A percentile compares a stretch with the other conserved stretches of the same genome.
phyloP scores from a whole-genome alignment of 2,113 vertebrate genomes.

The Lophura nycthemera region DNA sequence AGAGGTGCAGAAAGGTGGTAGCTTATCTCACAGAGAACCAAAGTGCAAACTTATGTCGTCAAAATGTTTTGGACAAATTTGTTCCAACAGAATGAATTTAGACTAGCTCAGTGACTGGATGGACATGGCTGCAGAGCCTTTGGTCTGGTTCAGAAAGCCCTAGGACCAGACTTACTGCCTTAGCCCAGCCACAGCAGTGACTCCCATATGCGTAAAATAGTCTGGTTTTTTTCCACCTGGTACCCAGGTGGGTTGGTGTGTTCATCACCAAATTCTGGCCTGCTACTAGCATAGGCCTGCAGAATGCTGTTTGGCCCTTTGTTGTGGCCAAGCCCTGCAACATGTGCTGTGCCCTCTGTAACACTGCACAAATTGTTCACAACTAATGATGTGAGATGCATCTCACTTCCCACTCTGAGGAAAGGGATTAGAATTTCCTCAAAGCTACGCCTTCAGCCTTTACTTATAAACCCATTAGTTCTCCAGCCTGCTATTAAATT shows the following conservation, averaged over 20 bases:
- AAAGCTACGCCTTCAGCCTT: constrained; percentile 49
- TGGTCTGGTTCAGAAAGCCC: not conserved
- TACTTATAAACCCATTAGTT: constrained; percentile 49
- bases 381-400: constrained; percentile 32
- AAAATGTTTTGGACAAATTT: not conserved
- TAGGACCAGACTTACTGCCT: not conserved
- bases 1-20: not conserved
- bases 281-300: not conserved
- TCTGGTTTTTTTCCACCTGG: not conserved
- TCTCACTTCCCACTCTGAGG: constrained; percentile 39
- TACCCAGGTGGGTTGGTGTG: not conserved
- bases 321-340: not conserved
- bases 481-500: constrained; percentile 25
- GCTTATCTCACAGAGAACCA: not conserved
- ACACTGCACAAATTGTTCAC: constrained; percentile 2
- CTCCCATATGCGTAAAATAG: not conserved
- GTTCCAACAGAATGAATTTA: not conserved
- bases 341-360: not conserved
- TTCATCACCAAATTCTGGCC: not conserved
- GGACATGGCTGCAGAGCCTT: not conserved
- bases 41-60: fast-evolving
- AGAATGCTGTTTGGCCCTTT: not conserved
- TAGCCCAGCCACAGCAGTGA: not conserved
- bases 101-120: not conserved
- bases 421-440: constrained; percentile 57